phyloP scores from a whole-genome alignment of 2,113 vertebrate species.

The Brachyistius frenatus region DNA sequence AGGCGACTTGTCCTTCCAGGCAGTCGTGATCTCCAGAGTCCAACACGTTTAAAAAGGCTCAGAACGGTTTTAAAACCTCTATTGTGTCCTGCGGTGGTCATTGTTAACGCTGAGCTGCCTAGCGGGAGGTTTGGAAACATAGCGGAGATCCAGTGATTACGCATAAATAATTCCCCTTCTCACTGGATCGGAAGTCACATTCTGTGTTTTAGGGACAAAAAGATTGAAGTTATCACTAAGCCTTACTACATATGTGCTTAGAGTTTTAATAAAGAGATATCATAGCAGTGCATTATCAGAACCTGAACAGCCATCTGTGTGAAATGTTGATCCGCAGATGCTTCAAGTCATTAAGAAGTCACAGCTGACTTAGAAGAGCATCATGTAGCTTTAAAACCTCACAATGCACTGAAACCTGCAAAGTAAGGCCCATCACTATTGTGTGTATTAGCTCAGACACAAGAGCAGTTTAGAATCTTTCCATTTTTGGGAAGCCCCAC shows the following conservation, averaged over 20 bases:
- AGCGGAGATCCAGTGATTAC: conserved; percentile 45
- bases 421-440: not conserved
- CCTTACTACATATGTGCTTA: not conserved
- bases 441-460: not conserved
- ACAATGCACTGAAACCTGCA: not conserved
- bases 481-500: not conserved
- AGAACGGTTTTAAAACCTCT: conserved; percentile 38
- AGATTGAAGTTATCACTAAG: conserved; percentile 4
- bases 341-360: conserved; percentile 57
- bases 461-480: not conserved
- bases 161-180: conserved; percentile 26
- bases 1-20: conserved; percentile 26
- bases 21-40: conserved; percentile 9
- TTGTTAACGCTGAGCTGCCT: conserved; percentile 54
- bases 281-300: not conserved
- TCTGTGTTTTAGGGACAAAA: not conserved
- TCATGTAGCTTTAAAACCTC: conserved; percentile 18
- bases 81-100: conserved; percentile 62
- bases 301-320: conserved; percentile 48
- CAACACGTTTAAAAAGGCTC: conserved; percentile 13
- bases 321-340: conserved; percentile 46
- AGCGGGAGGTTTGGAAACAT: conserved; percentile 19
- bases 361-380: conserved; percentile 42
- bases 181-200: not conserved
- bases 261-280: not conserved